A percentile compares a stretch with the other conserved stretches of the same genome.
Conservation (phyloP, 2,797 vertebrate species). For the Telmatherina bonti region DNA sequence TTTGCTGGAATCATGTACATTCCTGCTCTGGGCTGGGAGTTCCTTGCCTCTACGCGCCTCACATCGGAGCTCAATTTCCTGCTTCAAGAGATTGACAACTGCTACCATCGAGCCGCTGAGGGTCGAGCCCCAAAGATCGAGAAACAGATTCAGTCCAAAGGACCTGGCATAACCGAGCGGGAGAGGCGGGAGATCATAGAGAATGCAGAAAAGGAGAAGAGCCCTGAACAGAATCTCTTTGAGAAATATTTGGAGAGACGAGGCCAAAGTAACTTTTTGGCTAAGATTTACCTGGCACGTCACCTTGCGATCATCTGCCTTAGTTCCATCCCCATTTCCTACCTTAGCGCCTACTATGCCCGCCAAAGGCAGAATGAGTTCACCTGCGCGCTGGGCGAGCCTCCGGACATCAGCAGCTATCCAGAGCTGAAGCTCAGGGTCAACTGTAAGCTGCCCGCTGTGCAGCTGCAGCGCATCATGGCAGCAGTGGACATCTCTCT, state of each 20-base stretch:
- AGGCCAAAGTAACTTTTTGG: constrained; percentile 97
- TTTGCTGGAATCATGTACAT: constrained; percentile 99
- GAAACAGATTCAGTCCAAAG: constrained; percentile 99
- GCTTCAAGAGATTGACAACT: constrained; percentile 99
- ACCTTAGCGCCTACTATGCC: constrained; percentile 95
- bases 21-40: constrained; percentile 97
- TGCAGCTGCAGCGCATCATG: constrained; percentile 98
- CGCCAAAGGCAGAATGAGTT: constrained; percentile 98
- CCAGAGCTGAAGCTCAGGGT: constrained; percentile 89
- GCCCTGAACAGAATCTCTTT: constrained; percentile 98
- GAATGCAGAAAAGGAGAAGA: constrained; percentile 98
- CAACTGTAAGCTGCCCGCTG: constrained; percentile 96
- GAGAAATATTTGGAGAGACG: constrained; percentile 98
- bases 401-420: constrained; percentile 90
- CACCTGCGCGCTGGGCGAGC: constrained; percentile 92
- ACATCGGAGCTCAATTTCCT: constrained; percentile 99
- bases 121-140: constrained; percentile 99
- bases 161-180: constrained; percentile 95
- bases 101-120: constrained; percentile 97
- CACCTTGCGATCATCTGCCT: constrained; percentile 97
- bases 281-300: constrained; percentile 94
- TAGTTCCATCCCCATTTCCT: constrained; percentile 96
- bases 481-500: constrained; percentile 93
- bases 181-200: constrained; percentile 98
- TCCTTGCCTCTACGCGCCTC: constrained; percentile 96